A percentile compares a stretch with the other conserved stretches of the same genome.
These are phyloP conservation scores for Alosa sapidissima DNA, from an alignment of 2,797 vertebrate genomes.

Conservation along the genomic window DNA sequence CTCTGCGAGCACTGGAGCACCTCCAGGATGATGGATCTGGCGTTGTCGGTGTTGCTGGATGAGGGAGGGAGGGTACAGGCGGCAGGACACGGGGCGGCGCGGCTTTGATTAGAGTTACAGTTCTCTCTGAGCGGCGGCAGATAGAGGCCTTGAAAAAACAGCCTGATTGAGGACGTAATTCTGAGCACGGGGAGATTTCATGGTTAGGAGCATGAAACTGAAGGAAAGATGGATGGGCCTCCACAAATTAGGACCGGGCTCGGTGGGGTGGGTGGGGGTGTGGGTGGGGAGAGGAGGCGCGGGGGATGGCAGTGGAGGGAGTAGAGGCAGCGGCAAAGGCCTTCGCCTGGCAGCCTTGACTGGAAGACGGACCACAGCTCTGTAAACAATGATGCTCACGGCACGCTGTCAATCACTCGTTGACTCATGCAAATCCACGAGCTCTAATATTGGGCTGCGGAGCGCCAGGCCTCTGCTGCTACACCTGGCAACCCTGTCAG, in stretches of 20 bases:
- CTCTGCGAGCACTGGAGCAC: not conserved
- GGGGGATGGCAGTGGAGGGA: not conserved
- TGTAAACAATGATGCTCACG: constrained; percentile 60
- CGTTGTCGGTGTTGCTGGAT: not conserved
- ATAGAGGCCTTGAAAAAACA: constrained; percentile 64
- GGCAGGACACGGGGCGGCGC: not conserved
- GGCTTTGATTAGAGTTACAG: constrained; percentile 17
- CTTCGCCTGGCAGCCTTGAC: constrained; percentile 23
- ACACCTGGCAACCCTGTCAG: constrained; percentile 24
- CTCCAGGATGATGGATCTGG: constrained; percentile 12
- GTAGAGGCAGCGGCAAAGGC: not conserved
- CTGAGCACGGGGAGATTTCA: constrained; percentile 74
- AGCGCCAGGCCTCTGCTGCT: constrained; percentile 20
- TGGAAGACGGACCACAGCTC: constrained; percentile 39
- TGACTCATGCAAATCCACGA: constrained; percentile 47
- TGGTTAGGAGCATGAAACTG: constrained; percentile 74
- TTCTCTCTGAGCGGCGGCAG: constrained; percentile 31
- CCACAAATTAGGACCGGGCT: constrained; percentile 39
- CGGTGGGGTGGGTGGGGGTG: not conserved
- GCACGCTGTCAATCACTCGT: constrained; percentile 59
- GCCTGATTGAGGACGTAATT: constrained; percentile 78
- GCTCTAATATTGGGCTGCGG: constrained; percentile 23
- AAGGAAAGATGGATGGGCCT: constrained; percentile 63
- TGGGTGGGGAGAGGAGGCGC: not conserved
- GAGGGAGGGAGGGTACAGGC: not conserved